Base-by-base conservation (phyloP, 2,888 invertebrate species). In the Trichacis sp. region DNA sequence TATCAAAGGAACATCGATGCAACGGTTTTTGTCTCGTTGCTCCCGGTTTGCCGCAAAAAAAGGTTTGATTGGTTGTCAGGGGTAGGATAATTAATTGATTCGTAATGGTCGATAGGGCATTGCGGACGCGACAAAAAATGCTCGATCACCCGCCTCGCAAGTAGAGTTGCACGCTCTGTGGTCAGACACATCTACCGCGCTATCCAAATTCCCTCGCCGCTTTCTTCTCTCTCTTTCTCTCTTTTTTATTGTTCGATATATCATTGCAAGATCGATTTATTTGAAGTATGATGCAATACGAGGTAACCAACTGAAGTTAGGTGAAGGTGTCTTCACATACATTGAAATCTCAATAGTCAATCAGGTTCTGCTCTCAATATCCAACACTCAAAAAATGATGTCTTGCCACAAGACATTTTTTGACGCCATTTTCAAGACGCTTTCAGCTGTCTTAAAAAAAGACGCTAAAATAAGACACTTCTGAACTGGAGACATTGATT, bases 51-150 rank as follows among this genome's bases (percentile, higher is more conserved):
- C 33, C 40, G 15, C 14, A 12, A 40, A 40, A 40, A 40, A 40
- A 40, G 40, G n/a, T 40, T 40, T 40, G 40, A 40, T 40, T 40
- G 40, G 15, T 5, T 12, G 40, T 40, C 40, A 40, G 14, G 40
- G 12, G 40, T 4, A 40, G 15, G 40, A 40, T 40, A 40, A 40
- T 40, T 40, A 40, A 40, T 40, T 40, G 40, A 40, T 40, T 40
- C 40, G 40, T 15, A 15, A 40, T 12, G 40, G 40, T 40, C 14
- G 40, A 40, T 40, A n/a, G 33, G 40, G 40, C 15, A 15, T 9
- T 14, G 12, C 14, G 33, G 33, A 3, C 33, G 2, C n/a, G 40
- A 40, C 40, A 40, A 40, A 40, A 40, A 40, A 40, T 40, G 40
- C n/a, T 9, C 33, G n/a, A 9, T 33, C 33, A 33, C 15, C 12